Conservation (phyloP, 1,140 invertebrate species). For the Drosophila bifasciata region DNA sequence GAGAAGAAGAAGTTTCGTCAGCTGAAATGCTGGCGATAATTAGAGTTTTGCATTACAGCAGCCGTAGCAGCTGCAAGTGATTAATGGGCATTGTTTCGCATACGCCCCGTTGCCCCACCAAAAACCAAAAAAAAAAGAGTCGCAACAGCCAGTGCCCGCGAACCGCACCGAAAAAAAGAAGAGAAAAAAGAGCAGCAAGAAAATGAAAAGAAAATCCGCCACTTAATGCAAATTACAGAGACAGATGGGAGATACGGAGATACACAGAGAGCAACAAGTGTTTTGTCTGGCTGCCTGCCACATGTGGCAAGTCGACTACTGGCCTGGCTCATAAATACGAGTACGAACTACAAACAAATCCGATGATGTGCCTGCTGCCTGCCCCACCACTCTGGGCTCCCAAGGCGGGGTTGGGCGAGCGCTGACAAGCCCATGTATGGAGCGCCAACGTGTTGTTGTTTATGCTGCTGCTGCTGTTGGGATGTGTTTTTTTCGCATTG, state of each 20-base stretch:
- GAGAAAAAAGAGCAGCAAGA: constrained; percentile 21
- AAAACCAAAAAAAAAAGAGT: background rate
- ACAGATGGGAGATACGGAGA: constrained; percentile 43
- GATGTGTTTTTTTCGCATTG: constrained; percentile 32
- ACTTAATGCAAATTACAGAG: constrained; percentile 75
- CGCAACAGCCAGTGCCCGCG: constrained; percentile 2
- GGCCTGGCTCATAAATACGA: constrained; percentile 62
- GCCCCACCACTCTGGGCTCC: constrained; percentile 5
- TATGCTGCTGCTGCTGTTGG: constrained; percentile 21
- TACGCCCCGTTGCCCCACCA: constrained; percentile 54
- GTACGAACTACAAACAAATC: no score
- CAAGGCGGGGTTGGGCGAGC: constrained; percentile 42
- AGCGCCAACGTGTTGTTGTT: constrained; percentile 33
- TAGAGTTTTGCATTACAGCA: constrained; percentile 63
- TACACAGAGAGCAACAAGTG: constrained; percentile 47
- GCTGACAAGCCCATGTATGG: constrained; percentile 69
- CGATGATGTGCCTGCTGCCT: background rate
- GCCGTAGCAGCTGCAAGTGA: constrained; percentile 43
- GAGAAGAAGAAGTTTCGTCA: constrained; percentile 57
- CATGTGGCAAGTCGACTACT: constrained; percentile 47
- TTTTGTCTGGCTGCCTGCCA: constrained; percentile 41
- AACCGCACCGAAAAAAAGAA: constrained; percentile 3
- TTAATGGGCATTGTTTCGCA: constrained; percentile 73
- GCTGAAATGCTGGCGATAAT: constrained; percentile 67
- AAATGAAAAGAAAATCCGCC: constrained; percentile 54